Base-by-base conservation (phyloP, 2,888 invertebrate species). In the Heteropelma amictum region DNA sequence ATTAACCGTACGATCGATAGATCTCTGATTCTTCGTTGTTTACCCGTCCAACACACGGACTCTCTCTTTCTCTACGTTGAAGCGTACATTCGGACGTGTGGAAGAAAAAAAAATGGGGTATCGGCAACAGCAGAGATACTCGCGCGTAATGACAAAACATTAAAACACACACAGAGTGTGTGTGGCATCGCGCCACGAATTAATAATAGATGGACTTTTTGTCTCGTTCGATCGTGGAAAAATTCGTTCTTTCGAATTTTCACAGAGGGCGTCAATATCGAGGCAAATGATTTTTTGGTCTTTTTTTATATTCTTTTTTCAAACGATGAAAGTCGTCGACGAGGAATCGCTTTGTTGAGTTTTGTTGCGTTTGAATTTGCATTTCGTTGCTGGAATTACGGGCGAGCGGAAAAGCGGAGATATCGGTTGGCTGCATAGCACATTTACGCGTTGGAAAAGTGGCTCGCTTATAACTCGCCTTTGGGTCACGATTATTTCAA, bases 401-500 rank as follows among this genome's bases (percentile, higher is more conserved):
- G 12, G 12, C 12, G 26, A 54, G 19, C 35, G 14, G 30, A 42
- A 26, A 68, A 35, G 53, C 21, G 26, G 54, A 23, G 6, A 68
- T 12, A 64, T 30, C 61, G 69, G 35, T 49, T 56, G 61, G 58
- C 30, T 60, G 38, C 51, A 45, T 35, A 53, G 49, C 54, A 61
- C 67, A 72, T n/a, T n/a, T 75, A 58, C 49, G 67, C 70, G 58
- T 49, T 14, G 78, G 81, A 72, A 79, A 81, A 78, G 78, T 77
- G 77, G 79, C 77, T 80, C 75, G 75, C 75, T 42, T 80, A 80
- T 83, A 86, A 84, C 53, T 53, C 42, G 53, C 84, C 86, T 88
- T 86, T 88, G 86, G 88, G 87, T 88, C 88, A 88, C 80, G 87
- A 88, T 89, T 89, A 89, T 89, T 89, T 88, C 88, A 88, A 88